A percentile compares a stretch with the other conserved stretches of the same genome.
These are phyloP conservation scores for Onthophagus taurus DNA, from an alignment of 1,140 invertebrate species.

Conservation along the genomic window DNA sequence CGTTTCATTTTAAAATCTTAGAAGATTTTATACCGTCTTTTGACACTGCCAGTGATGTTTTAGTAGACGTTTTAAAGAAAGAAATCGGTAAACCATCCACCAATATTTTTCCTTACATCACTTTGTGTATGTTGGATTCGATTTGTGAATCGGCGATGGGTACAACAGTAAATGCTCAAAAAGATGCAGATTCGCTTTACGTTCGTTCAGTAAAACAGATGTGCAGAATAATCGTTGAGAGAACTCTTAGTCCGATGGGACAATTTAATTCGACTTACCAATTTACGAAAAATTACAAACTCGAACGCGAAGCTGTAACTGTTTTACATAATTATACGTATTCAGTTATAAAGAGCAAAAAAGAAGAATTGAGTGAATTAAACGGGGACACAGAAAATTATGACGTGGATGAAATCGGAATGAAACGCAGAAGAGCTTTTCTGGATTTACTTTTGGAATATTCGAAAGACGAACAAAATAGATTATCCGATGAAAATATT, in stretches of 20 bases:
- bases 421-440: constrained; percentile 56
- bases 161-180: constrained; percentile 61
- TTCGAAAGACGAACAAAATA: constrained; percentile 43
- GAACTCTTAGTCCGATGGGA: too few relatives aligned
- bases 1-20: constrained; percentile 80
- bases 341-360: too few relatives aligned
- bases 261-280: too few relatives aligned
- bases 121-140: constrained; percentile 60
- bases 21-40: constrained; percentile 65
- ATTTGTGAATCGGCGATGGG: constrained; percentile 85
- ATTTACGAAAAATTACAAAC: too few relatives aligned
- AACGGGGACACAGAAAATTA: too few relatives aligned
- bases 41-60: constrained; percentile 51
- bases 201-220: too few relatives aligned
- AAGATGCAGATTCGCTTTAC: constrained; percentile 58
- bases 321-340: too few relatives aligned
- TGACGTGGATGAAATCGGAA: constrained; percentile 23
- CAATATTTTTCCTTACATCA: constrained; percentile 56
- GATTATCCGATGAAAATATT: constrained; percentile 56
- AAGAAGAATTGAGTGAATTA: too few relatives aligned
- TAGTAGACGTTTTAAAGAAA: constrained; percentile 46
- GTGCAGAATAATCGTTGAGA: too few relatives aligned
- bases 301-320: too few relatives aligned
- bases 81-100: constrained; percentile 40
- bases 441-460: constrained; percentile 61